Base-by-base conservation (phyloP, 30 jellyfish, hydroid and myxozoan genomes). In the Nemopilema nomurai region DNA sequence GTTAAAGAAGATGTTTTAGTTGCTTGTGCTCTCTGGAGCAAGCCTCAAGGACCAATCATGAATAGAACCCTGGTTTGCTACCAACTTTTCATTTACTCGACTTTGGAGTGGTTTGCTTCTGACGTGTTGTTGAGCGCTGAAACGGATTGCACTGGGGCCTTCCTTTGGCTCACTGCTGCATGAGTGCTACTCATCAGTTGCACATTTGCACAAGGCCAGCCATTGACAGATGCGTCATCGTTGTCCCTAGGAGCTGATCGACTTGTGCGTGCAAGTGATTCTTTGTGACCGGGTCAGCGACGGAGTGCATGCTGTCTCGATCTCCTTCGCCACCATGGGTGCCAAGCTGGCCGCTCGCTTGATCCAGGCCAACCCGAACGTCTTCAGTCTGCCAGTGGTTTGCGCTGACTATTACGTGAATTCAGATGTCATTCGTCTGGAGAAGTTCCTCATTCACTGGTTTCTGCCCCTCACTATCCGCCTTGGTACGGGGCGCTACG, bases 401-500 rank as follows among this genome's bases (percentile, higher is more conserved):
- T 89, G 92, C 53, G 87, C 88, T 27, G 96, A 82, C 66, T 80
- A 80, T 49, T 57, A 62, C 62, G 33, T 62, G 57, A 51, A 51
- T 20, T 21, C 76, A 3, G 49, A 88, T 65, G 71, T 71, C 1
- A 82, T 69, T 28, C 89, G 90, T 9, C 53, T 76, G 63, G 93
- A 89, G 87, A 82, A 68, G 51, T 94, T 94, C 62, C 84, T 94
- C n/a, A 68, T 89, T 69, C 71, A 76, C 73, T 94, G 99, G 99
- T 51, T 94, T n/a, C 49, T 94, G 9, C 99, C 99, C 16, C 85
- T 94, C n/a, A 84, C 97, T 28, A 72, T 94, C 20, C 70, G 99
- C n/a, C 74, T 94, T 89, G 97, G 96, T 24, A 89, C 99, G 1
- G 93, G 97, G 28, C 80, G 99, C 28, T 81, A 71, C 53, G 99